Evolutionary conservation across 1,140 invertebrate genomes (phyloP).

Genomic region (Lineus longissimus): DNA sequence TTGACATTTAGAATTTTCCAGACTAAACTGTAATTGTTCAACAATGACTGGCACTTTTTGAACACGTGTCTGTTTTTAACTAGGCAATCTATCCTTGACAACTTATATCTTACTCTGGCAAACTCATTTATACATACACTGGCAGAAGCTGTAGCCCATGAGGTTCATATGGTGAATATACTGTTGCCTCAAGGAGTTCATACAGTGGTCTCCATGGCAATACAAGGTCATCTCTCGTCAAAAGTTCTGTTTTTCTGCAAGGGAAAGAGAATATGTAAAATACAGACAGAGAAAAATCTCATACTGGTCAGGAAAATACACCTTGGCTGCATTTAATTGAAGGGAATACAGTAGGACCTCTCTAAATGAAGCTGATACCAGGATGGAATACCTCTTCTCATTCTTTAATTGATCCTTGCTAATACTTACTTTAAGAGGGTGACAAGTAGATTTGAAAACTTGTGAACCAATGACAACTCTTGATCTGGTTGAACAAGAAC

Average conservation of each 20-base stretch:
- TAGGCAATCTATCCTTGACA: too few relatives aligned
- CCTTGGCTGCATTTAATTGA: too few relatives aligned
- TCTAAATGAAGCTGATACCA: too few relatives aligned
- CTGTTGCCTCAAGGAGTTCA: conserved; percentile 59
- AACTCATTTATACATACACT: conserved; percentile 53
- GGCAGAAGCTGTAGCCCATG: conserved; percentile 60
- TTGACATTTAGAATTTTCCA: too few relatives aligned
- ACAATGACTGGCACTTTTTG: too few relatives aligned
- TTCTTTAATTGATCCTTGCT: too few relatives aligned
- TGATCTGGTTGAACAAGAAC: conserved; percentile 71
- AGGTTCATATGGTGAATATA: conserved; percentile 57
- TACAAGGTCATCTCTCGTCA: conserved; percentile 74
- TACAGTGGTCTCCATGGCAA: conserved; percentile 85
- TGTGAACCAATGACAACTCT: conserved; percentile 68
- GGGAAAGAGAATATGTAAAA: conserved; percentile 21
- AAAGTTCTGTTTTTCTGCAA: conserved; percentile 71
- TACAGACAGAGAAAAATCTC: not conserved
- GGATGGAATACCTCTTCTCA: too few relatives aligned
- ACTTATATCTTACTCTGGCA: too few relatives aligned
- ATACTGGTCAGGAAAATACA: too few relatives aligned
- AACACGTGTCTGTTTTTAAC: too few relatives aligned
- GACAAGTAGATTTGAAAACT: conserved; percentile 58
- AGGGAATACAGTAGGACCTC: too few relatives aligned
- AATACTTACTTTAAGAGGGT: conserved; percentile 54
- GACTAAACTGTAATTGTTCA: too few relatives aligned